Evolutionary conservation across 2,113 vertebrate species (phyloP).

Genomic region (Thermophis baileyi): DNA sequence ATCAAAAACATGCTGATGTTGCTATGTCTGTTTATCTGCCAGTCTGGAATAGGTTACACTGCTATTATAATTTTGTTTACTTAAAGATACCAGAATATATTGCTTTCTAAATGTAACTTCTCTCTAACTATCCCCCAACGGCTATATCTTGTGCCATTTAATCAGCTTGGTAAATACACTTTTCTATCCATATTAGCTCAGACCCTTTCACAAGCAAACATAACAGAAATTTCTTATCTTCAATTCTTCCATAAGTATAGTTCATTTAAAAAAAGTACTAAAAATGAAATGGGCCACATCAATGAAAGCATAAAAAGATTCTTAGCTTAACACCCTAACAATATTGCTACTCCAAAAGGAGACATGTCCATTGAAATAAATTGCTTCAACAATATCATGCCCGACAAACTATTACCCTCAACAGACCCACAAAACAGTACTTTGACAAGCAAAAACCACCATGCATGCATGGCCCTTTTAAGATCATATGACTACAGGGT

Average conservation of each 20-base stretch:
- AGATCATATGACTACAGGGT: conserved; percentile 52
- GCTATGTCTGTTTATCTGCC: background rate
- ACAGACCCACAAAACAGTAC: conserved; percentile 61
- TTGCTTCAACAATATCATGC: conserved; percentile 56
- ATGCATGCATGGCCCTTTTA: conserved; percentile 71
- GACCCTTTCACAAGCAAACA: conserved; percentile 12
- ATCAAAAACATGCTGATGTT: background rate
- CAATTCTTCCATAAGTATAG: background rate
- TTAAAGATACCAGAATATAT: background rate
- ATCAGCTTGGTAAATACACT: conserved; percentile 8
- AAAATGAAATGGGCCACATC: conserved; percentile 27
- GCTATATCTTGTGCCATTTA: conserved; percentile 28
- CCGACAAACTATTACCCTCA: conserved; percentile 65
- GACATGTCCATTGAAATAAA: conserved; percentile 50
- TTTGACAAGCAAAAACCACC: conserved; percentile 65
- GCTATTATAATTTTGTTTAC: background rate
- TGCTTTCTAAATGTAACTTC: background rate
- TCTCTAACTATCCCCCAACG: conserved; percentile 3
- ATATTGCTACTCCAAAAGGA: conserved; percentile 52
- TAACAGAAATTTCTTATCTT: conserved; percentile 9
- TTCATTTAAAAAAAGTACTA: conserved; percentile 16
- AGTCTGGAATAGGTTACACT: background rate
- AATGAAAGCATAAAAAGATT: conserved; percentile 14
- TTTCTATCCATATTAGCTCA: conserved; percentile 11
- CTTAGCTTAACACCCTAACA: conserved; percentile 32